phyloP scores from a whole-genome alignment of 2,113 vertebrate species.

The Varanus komodoensis region DNA sequence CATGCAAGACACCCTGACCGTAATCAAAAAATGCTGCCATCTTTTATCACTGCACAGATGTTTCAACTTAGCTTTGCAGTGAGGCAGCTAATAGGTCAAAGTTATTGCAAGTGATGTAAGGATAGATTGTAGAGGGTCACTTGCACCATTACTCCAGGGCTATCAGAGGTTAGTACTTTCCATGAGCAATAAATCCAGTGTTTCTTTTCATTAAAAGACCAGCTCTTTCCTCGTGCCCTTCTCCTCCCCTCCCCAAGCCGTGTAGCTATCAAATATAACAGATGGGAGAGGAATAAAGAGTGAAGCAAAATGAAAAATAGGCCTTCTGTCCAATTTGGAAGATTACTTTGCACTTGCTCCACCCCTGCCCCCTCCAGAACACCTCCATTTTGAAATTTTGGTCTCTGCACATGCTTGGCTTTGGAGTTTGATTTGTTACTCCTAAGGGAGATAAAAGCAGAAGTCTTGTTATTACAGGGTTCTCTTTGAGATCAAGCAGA shows the following conservation, averaged over 20 bases:
- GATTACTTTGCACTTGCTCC: constrained; percentile 7
- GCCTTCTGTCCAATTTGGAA: constrained; percentile 30
- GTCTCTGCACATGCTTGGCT: rapidly evolving
- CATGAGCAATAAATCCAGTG: constrained; percentile 27
- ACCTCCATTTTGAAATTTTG: constrained; percentile 38
- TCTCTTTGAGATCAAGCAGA: background rate
- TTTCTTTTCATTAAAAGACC: constrained; percentile 7
- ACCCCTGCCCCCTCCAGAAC: background rate
- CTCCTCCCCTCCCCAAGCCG: background rate
- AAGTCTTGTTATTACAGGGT: constrained; percentile 38
- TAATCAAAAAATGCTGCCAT: constrained; percentile 22
- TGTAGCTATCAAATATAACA: constrained; percentile 37
- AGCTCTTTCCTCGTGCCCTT: constrained; percentile 1
- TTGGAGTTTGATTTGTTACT: constrained; percentile 16
- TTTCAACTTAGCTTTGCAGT: constrained; percentile 41
- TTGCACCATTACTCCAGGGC: constrained; percentile 14
- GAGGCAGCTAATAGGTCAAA: constrained; percentile 53
- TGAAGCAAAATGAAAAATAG: constrained; percentile 39
- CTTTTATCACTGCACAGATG: constrained; percentile 43
- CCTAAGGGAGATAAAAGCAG: constrained; percentile 31
- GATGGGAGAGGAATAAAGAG: constrained; percentile 42
- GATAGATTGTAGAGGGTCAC: constrained; percentile 43
- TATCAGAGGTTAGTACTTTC: constrained; percentile 37
- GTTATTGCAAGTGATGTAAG: constrained; percentile 49
- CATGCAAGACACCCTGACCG: background rate